Evolutionary conservation across 2,797 vertebrate species (phyloP).

Genomic region (Premnoplex brunnescens): DNA sequence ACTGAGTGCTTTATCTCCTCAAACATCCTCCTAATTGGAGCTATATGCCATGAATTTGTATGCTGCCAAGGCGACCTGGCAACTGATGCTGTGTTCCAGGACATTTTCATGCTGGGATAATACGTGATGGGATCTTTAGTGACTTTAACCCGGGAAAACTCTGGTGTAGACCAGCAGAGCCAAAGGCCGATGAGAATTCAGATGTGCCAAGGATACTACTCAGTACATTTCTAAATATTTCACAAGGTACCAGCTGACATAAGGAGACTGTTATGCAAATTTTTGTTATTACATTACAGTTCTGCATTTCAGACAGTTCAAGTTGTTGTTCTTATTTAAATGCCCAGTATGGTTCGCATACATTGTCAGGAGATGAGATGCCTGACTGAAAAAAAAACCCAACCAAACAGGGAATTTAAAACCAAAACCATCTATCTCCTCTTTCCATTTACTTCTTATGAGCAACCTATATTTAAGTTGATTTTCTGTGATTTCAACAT

Average conservation of each 20-base stretch:
- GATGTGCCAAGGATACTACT: not conserved
- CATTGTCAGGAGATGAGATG: not conserved
- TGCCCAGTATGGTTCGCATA: not conserved
- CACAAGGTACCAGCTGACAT: not conserved
- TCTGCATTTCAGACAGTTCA: constrained; percentile 11
- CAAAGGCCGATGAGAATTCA: not conserved
- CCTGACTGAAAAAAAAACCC: not conserved
- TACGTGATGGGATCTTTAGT: not conserved
- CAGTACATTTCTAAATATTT: constrained; percentile 29
- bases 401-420: not conserved
- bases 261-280: constrained; percentile 3
- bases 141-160: constrained; percentile 12
- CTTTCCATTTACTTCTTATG: not conserved
- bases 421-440: not conserved
- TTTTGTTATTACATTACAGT: not conserved
- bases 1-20: not conserved
- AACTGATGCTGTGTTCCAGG: not conserved
- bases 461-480: not conserved
- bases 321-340: not conserved
- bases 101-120: not conserved
- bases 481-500: not conserved
- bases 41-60: not conserved
- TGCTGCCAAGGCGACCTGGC: not conserved
- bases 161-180: not conserved
- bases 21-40: not conserved